Evolutionary conservation across 2,797 vertebrate species (phyloP).

Genomic region (Fratercula arctica): DNA sequence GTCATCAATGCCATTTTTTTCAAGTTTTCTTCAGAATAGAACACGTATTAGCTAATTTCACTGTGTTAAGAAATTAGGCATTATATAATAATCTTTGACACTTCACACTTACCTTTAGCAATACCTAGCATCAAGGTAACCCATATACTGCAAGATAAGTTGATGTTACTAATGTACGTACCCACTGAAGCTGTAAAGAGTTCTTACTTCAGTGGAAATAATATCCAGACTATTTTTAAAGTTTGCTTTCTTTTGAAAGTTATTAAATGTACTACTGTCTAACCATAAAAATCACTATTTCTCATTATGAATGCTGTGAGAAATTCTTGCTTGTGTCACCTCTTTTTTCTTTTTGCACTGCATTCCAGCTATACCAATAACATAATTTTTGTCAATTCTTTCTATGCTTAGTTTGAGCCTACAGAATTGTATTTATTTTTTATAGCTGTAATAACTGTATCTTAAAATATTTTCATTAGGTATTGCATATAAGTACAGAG

Average conservation of each 20-base stretch:
- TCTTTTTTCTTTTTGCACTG: background rate
- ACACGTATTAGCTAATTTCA: background rate
- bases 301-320: background rate
- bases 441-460: background rate
- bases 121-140: conserved; percentile 18
- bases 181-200: background rate
- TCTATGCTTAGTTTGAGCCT: background rate
- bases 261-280: background rate
- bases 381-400: background rate
- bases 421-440: background rate
- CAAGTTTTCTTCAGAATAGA: background rate
- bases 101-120: conserved; percentile 12
- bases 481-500: conserved; percentile 40
- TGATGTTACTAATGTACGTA: background rate
- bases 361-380: background rate
- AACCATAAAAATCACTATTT: conserved; percentile 4
- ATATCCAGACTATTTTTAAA: background rate
- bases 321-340: background rate
- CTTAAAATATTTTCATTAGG: conserved; percentile 19
- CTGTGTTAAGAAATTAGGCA: background rate
- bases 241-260: background rate
- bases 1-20: background rate
- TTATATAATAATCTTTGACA: background rate
- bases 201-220: background rate
- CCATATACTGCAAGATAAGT: background rate